These are phyloP conservation scores for Pandemis heparana DNA, from an alignment of 2,888 invertebrate species.

Conservation along the genomic window DNA sequence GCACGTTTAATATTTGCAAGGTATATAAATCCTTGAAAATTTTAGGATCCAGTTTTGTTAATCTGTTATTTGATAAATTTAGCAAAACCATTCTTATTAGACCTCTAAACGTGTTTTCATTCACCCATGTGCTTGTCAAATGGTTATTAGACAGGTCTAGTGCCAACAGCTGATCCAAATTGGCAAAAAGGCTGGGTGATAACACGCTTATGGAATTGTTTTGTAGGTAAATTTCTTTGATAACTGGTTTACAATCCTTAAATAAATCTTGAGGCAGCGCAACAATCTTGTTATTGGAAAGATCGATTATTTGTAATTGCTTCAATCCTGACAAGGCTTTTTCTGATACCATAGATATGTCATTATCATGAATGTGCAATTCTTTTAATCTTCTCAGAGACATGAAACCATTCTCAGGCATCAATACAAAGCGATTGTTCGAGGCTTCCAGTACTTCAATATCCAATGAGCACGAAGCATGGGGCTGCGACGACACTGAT, in stretches of 20 bases:
- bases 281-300: constrained; percentile 96
- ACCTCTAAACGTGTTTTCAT: constrained; percentile 93
- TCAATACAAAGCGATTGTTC: constrained; percentile 92
- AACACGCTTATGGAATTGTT: constrained; percentile 96
- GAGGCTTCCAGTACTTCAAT: constrained; percentile 94
- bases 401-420: constrained; percentile 94
- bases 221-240: constrained; percentile 95
- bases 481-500: constrained; percentile 72
- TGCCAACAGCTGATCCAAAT: constrained; percentile 92
- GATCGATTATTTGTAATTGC: constrained; percentile 93
- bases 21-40: constrained; percentile 95
- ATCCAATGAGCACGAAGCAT: constrained; percentile 90
- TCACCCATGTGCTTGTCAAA: constrained; percentile 94
- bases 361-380: constrained; percentile 94
- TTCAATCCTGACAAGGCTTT: constrained; percentile 92
- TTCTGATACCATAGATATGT: constrained; percentile 95
- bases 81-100: constrained; percentile 94
- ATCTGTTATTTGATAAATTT: constrained; percentile 94
- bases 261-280: constrained; percentile 95
- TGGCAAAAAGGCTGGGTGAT: constrained; percentile 94
- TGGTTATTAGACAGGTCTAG: constrained; percentile 95
- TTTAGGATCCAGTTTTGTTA: constrained; percentile 92
- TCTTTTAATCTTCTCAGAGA: constrained; percentile 91
- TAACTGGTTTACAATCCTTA: constrained; percentile 90
- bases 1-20: constrained; percentile 83